Evolutionary conservation across 1,140 invertebrate genomes (phyloP), one percentile per base, ranked within the genome.

Genomic region (Heliconius melpomene): DNA sequence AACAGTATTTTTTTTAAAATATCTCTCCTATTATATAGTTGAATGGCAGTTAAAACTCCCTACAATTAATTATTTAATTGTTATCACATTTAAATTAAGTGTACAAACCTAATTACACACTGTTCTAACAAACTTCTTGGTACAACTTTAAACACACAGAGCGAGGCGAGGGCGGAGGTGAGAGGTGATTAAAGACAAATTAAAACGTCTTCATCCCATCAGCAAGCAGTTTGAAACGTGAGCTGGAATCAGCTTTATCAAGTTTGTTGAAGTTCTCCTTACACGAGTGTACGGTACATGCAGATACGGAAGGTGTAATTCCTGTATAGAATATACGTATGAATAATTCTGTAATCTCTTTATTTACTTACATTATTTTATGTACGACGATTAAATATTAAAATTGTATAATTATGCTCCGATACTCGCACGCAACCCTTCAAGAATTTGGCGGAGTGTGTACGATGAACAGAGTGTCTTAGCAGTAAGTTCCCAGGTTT

Each of bases 131-230:
- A 66, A 66, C 23, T 66, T 66, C 13, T 23, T 7, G 26, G 3
- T 66, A 29, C 60, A 29, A 66, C 60, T 66, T 66, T 66, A 16
- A 29, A 66, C 11, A 26, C 5, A 66, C 11, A 29, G 1, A 66
- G 23, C 2, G 3, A 66, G 13, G 2, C 60, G 11, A 16, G 2
- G 60, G n/a, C 54, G 60, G 2, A 66, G 60, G 60, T 66, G 26
- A 29, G 60, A 66, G 60, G 60, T 66, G 60, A 66, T 66, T 66
- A 66, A 66, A 66, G 23, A 66, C 60, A 66, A 66, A 66, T 66
- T 66, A 66, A 66, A 66, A 29, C 60, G 26, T 66, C 60, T 66
- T 66, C 13, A 66, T 66, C 60, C 26, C 60, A 29, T 66, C 60
- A 66, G 60, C 60, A 6, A 66, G 26, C 13, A 66, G 60, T 66